phyloP scores from a whole-genome alignment of 2,797 vertebrate species.

The Chrysocyon brachyurus region DNA sequence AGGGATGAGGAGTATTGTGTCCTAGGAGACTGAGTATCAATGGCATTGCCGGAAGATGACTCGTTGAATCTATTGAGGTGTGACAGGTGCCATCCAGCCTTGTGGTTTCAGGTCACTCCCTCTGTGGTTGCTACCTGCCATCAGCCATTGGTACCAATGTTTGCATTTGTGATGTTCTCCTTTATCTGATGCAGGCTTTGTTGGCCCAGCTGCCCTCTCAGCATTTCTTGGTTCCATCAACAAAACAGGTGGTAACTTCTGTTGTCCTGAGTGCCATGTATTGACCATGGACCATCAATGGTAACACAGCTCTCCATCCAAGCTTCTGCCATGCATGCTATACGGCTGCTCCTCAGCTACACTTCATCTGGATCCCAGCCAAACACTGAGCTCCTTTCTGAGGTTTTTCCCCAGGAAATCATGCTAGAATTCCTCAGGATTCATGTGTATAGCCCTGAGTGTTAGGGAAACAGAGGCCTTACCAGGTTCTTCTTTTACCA shows the following conservation, averaged over 20 bases:
- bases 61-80: neutral
- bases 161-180: neutral
- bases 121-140: neutral
- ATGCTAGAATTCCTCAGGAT: neutral
- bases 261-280: accelerated
- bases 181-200: neutral
- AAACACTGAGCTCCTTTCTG: neutral
- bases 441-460: neutral
- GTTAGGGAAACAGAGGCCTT: neutral
- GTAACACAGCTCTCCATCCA: neutral
- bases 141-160: neutral
- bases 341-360: accelerated
- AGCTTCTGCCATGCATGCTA: too few species aligned
- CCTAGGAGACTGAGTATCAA: neutral
- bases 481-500: neutral
- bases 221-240: neutral
- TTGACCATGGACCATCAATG: neutral
- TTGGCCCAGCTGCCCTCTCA: neutral
- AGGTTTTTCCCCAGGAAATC: neutral
- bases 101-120: neutral
- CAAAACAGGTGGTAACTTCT: neutral
- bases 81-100: neutral
- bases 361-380: accelerated
- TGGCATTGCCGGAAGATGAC: neutral
- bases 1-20: accelerated